Evolutionary conservation across 1,140 invertebrate genomes (phyloP).

Genomic region (Monochamus saltuarius): DNA sequence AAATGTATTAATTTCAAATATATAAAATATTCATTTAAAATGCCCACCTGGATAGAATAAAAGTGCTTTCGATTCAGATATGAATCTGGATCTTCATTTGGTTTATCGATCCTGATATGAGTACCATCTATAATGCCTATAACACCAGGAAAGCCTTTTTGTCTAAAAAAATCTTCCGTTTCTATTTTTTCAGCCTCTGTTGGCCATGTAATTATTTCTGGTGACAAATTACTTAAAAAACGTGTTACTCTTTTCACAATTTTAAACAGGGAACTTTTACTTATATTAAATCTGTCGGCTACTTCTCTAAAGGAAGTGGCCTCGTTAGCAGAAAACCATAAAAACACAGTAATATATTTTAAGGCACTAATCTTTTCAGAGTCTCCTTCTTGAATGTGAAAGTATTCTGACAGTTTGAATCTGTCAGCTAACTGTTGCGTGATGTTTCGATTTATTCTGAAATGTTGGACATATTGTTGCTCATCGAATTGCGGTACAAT

Average conservation of each 20-base stretch:
- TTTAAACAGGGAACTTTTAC: slow-evolving; percentile 33
- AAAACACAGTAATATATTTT: slow-evolving; percentile 34
- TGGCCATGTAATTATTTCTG: slow-evolving; percentile 38
- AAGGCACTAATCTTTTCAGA: slow-evolving; percentile 23
- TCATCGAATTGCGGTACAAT: slow-evolving; percentile 19
- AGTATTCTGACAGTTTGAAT: slow-evolving; percentile 20
- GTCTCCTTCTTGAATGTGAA: slow-evolving; percentile 19
- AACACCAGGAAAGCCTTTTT: slow-evolving; percentile 37
- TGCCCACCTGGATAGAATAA: not conserved
- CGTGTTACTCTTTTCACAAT: slow-evolving; percentile 37
- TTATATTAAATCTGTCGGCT: slow-evolving; percentile 40
- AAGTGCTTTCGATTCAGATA: slow-evolving; percentile 14
- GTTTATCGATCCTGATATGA: slow-evolving; percentile 39
- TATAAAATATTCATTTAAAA: not conserved
- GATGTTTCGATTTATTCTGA: slow-evolving; percentile 22
- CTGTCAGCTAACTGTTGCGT: slow-evolving; percentile 3
- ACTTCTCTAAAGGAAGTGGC: slow-evolving; percentile 40
- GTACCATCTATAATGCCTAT: slow-evolving; percentile 41
- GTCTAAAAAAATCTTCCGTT: slow-evolving; percentile 33
- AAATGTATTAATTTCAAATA: slow-evolving; percentile 9
- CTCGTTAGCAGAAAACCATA: slow-evolving; percentile 46
- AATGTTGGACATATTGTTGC: slow-evolving; percentile 27
- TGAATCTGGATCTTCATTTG: slow-evolving; percentile 30
- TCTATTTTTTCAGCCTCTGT: slow-evolving; percentile 27
- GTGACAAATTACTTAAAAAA: slow-evolving; percentile 36